Evolutionary conservation across 2,797 vertebrate genomes (phyloP).

Genomic region (Menidia menidia): DNA sequence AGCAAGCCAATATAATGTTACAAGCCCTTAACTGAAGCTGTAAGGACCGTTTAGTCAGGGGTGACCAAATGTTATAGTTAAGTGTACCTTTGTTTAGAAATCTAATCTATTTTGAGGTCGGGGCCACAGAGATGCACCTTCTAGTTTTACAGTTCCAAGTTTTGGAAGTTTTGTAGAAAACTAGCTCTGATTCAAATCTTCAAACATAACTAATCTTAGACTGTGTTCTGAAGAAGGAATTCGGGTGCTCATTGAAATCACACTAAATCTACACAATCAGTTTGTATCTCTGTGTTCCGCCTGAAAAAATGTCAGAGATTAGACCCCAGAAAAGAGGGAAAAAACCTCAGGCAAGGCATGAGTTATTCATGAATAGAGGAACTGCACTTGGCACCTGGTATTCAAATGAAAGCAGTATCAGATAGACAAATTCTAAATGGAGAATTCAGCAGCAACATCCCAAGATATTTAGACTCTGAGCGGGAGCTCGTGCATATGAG

Average conservation of each 20-base stretch:
- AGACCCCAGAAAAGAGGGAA: conserved; percentile 36
- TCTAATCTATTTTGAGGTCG: too few species aligned
- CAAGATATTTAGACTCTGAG: conserved; percentile 46
- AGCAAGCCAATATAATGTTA: neutral
- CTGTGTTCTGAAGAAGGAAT: conserved; percentile 15
- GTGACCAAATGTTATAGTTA: too few species aligned
- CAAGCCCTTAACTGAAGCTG: too few species aligned
- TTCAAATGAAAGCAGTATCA: conserved; percentile 69
- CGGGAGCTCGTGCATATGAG: conserved; percentile 25
- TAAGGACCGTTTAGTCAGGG: too few species aligned
- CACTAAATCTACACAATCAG: conserved; percentile 51
- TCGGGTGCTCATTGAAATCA: conserved; percentile 54
- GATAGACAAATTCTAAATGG: conserved; percentile 57
- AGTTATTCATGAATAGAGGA: conserved; percentile 77
- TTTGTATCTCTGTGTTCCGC: conserved; percentile 57
- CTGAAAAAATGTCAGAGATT: conserved; percentile 70
- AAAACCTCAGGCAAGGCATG: conserved; percentile 62
- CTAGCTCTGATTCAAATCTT: conserved; percentile 3
- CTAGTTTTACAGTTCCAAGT: neutral
- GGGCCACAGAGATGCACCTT: too few species aligned
- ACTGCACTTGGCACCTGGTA: conserved; percentile 71
- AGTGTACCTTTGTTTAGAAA: too few species aligned
- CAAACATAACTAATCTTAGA: conserved; percentile 23
- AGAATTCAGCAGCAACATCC: conserved; percentile 43
- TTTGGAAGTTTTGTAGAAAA: neutral